Evolutionary conservation across 2,113 vertebrate species (phyloP).

Genomic region (Oryzias javanicus): DNA sequence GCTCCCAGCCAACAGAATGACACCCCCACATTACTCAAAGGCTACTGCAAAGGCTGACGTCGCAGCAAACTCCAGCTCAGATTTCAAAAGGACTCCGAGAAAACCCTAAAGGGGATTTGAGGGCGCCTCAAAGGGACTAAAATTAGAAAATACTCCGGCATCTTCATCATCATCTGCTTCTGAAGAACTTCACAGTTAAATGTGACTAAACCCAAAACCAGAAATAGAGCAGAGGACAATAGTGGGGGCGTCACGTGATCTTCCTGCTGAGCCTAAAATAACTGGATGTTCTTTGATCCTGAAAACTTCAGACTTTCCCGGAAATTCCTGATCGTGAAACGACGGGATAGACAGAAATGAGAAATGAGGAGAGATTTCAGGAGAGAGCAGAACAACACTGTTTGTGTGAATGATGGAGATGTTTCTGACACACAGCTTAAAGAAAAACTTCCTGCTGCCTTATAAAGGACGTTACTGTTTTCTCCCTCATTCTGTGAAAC

Average conservation of each 20-base stretch:
- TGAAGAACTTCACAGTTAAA: too few species aligned
- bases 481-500: not conserved
- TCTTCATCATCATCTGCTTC: not conserved
- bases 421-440: not conserved
- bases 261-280: constrained; percentile 31
- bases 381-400: not conserved
- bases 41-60: constrained; percentile 22
- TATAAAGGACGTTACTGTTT: not conserved
- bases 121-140: constrained; percentile 22
- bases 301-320: constrained; percentile 12
- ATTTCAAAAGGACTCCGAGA: constrained; percentile 53
- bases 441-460: not conserved
- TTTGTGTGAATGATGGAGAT: not conserved
- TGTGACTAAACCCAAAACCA: not conserved
- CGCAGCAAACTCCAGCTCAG: constrained; percentile 46
- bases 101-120: constrained; percentile 15
- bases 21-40: constrained; percentile 20
- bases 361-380: constrained; percentile 14
- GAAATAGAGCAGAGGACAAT: constrained; percentile 39
- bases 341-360: not conserved
- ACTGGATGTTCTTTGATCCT: not conserved
- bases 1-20: constrained; percentile 41
- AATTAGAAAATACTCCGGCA: constrained; percentile 7
- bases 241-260: constrained; percentile 16
- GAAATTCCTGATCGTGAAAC: constrained; percentile 18